Evolutionary conservation across 2,113 vertebrate species (phyloP).

Genomic region (Aspidoscelis tigris): DNA sequence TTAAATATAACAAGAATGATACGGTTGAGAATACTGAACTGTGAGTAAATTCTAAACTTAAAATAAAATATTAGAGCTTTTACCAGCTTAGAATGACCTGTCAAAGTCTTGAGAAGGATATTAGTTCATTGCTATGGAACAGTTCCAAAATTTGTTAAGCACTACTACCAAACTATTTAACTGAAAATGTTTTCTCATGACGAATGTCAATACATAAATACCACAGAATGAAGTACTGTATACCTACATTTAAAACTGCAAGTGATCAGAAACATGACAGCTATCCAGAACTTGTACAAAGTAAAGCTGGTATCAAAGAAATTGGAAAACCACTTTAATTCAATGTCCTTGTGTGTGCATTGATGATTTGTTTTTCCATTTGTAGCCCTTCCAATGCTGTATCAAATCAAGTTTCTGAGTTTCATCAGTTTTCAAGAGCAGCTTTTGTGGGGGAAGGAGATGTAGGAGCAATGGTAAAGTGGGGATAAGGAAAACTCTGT

Average conservation of each 20-base stretch:
- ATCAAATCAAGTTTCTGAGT: neutral
- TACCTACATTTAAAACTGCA: slow-evolving; percentile 10
- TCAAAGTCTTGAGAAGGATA: slow-evolving; percentile 24
- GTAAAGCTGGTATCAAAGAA: neutral
- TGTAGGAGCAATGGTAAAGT: too few species aligned
- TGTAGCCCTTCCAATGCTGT: neutral
- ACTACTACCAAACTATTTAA: slow-evolving; percentile 4
- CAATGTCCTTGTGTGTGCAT: neutral
- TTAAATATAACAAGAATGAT: slow-evolving; percentile 40
- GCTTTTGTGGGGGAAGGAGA: neutral
- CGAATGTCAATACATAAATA: neutral
- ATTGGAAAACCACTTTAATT: neutral
- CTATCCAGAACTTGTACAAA: neutral
- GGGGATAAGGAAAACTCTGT: neutral
- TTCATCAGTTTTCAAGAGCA: neutral
- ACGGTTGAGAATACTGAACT: slow-evolving; percentile 45
- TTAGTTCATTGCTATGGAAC: neutral
- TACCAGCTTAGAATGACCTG: slow-evolving; percentile 16
- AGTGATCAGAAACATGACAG: slow-evolving; percentile 19
- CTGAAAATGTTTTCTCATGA: slow-evolving; percentile 9
- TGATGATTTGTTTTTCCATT: neutral
- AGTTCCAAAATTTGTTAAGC: slow-evolving; percentile 21
- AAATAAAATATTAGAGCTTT: slow-evolving; percentile 41
- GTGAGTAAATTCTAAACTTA: slow-evolving; percentile 9
- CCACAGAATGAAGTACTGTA: slow-evolving; percentile 19